These are phyloP conservation scores for Heliconius hortense DNA, from an alignment of 2,888 invertebrate species.

Conservation along the genomic window DNA sequence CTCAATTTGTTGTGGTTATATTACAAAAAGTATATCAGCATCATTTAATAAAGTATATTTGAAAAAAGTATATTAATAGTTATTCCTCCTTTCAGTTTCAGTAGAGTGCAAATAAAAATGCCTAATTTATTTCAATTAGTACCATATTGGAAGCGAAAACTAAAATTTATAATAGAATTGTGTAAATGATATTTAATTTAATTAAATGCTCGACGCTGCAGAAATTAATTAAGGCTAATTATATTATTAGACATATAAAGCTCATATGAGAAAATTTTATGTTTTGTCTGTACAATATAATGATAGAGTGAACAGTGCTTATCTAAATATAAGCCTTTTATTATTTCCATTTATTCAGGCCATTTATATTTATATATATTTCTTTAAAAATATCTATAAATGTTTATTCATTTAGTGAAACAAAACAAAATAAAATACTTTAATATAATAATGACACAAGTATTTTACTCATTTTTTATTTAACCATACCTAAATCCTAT, in stretches of 20 bases:
- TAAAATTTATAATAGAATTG: constrained; percentile 10
- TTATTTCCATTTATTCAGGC: too few relatives aligned
- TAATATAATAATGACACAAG: not conserved
- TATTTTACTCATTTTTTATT: not conserved
- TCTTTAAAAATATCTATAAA: too few relatives aligned
- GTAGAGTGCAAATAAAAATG: not conserved
- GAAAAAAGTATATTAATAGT: not conserved
- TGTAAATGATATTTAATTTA: constrained; percentile 21
- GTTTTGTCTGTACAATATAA: constrained; percentile 22
- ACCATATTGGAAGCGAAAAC: constrained; percentile 1
- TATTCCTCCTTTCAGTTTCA: not conserved
- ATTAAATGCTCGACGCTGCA: constrained; percentile 20
- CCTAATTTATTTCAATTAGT: constrained; percentile 4
- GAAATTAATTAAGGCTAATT: constrained; percentile 26
- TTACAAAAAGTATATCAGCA: not conserved
- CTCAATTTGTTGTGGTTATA: not conserved
- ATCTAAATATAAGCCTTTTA: constrained; percentile 11
- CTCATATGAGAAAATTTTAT: constrained; percentile 22
- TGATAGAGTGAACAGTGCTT: constrained; percentile 8
- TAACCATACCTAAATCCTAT: not conserved
- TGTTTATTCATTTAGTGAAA: too few relatives aligned
- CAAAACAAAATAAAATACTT: too few relatives aligned
- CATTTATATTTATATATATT: too few relatives aligned
- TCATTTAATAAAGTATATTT: not conserved
- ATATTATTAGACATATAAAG: constrained; percentile 25